Evolutionary conservation across 1,140 invertebrate species (phyloP).

Genomic region (Lepidostoma basale): DNA sequence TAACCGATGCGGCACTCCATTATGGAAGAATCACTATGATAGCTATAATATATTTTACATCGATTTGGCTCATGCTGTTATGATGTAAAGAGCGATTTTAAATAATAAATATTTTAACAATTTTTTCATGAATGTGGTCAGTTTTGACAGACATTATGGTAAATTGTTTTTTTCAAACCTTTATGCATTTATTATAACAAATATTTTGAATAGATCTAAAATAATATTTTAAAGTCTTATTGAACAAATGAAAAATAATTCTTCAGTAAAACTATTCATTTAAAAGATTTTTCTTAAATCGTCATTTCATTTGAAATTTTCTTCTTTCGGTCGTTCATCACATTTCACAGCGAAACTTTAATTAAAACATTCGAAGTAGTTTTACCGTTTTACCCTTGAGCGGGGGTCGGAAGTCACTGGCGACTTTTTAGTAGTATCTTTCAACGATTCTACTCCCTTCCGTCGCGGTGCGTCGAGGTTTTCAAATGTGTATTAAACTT

Average conservation of each 20-base stretch:
- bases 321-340: not conserved
- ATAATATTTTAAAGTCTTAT: not conserved
- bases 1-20: too few relatives aligned
- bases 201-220: not conserved
- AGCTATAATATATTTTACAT: too few relatives aligned
- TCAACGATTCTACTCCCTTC: not conserved
- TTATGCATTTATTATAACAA: too few relatives aligned
- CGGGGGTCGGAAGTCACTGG: not conserved
- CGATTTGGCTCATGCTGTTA: too few relatives aligned
- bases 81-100: too few relatives aligned
- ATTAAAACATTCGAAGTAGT: constrained; percentile 15
- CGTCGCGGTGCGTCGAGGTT: not conserved
- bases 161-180: too few relatives aligned
- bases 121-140: too few relatives aligned
- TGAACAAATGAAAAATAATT: not conserved
- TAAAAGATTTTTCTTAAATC: too few relatives aligned
- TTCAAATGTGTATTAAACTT: not conserved
- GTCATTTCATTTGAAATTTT: not conserved
- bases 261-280: not conserved
- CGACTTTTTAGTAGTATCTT: not conserved
- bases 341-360: constrained; percentile 1
- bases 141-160: too few relatives aligned
- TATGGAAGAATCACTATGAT: too few relatives aligned
- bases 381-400: too few relatives aligned
- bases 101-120: too few relatives aligned